These are phyloP conservation scores for Andinoacara biseriatus DNA, from an alignment of 2,113 vertebrate species.

Conservation along the genomic window DNA sequence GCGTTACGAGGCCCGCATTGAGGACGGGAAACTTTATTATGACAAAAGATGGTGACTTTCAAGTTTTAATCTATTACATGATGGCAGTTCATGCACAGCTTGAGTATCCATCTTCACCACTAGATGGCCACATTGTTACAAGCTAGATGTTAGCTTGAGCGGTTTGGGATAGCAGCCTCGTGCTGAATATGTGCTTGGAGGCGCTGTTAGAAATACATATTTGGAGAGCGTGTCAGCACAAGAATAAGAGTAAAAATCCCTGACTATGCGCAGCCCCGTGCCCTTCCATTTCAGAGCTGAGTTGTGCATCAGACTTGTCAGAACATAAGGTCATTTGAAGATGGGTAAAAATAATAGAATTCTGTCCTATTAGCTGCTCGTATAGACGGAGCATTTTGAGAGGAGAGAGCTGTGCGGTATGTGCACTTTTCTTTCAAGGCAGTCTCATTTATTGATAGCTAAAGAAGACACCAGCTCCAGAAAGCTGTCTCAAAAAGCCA, in stretches of 20 bases:
- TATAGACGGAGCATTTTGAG: conserved; percentile 3
- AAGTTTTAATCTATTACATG: neutral
- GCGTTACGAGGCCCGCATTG: conserved; percentile 95
- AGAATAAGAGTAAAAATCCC: conserved; percentile 14
- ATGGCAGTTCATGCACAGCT: neutral
- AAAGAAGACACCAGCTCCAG: neutral
- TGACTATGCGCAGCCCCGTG: neutral
- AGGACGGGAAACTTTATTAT: conserved; percentile 97
- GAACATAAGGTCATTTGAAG: conserved; percentile 30
- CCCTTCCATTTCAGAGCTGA: conserved; percentile 22
- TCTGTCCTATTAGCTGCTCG: conserved; percentile 18
- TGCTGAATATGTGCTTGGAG: conserved; percentile 19
- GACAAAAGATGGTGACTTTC: conserved; percentile 94
- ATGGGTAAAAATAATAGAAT: neutral
- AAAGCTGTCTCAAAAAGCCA: conserved; percentile 18
- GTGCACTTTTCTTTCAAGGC: conserved; percentile 26
- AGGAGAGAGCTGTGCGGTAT: neutral
- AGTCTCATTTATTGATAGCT: conserved; percentile 38
- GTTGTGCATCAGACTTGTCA: conserved; percentile 9
- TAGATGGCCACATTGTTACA: conserved; percentile 64
- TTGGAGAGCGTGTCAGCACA: conserved; percentile 1
- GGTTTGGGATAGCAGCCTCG: neutral
- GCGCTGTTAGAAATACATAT: conserved; percentile 24
- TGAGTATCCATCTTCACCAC: conserved; percentile 50
- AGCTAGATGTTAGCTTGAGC: neutral